phyloP scores from a whole-genome alignment of 2,888 invertebrate genomes.

The Cenopis cana region DNA sequence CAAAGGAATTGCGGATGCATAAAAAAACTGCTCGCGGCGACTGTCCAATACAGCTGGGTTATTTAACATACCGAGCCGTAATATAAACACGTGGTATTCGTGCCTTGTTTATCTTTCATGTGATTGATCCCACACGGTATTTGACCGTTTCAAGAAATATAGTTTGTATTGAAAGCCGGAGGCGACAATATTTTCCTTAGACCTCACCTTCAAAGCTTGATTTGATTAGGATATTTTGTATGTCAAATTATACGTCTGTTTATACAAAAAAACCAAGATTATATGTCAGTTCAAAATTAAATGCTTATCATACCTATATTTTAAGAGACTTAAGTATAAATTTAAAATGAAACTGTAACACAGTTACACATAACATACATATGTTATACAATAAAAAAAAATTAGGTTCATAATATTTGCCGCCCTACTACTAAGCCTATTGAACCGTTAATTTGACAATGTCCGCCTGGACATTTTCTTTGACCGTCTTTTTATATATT shows the following conservation, averaged over 20 bases:
- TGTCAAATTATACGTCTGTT: background rate
- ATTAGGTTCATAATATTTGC: too few species aligned
- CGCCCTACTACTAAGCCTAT: too few species aligned
- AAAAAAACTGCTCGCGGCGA: slow-evolving; percentile 34
- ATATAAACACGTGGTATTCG: slow-evolving; percentile 12
- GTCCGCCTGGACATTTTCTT: too few species aligned
- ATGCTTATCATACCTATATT: too few species aligned
- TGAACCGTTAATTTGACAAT: too few species aligned
- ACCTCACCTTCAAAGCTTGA: background rate
- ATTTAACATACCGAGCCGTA: slow-evolving; percentile 8
- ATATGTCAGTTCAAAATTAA: too few species aligned
- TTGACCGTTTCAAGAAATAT: background rate
- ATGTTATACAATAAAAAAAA: too few species aligned
- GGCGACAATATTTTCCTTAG: background rate
- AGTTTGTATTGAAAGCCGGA: background rate
- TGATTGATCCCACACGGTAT: slow-evolving; percentile 12
- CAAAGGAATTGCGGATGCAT: slow-evolving; percentile 46
- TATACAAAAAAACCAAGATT: too few species aligned
- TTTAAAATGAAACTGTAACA: too few species aligned
- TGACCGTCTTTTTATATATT: too few species aligned
- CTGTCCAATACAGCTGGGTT: slow-evolving; percentile 40
- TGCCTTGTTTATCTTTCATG: slow-evolving; percentile 9
- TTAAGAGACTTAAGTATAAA: too few species aligned
- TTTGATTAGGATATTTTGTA: background rate
- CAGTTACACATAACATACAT: too few species aligned